A percentile compares a stretch with the other conserved stretches of the same genome.
These are phyloP conservation scores for Mormyrus hasselquistii DNA, from an alignment of 2,797 vertebrate species.

Conservation along the genomic window DNA sequence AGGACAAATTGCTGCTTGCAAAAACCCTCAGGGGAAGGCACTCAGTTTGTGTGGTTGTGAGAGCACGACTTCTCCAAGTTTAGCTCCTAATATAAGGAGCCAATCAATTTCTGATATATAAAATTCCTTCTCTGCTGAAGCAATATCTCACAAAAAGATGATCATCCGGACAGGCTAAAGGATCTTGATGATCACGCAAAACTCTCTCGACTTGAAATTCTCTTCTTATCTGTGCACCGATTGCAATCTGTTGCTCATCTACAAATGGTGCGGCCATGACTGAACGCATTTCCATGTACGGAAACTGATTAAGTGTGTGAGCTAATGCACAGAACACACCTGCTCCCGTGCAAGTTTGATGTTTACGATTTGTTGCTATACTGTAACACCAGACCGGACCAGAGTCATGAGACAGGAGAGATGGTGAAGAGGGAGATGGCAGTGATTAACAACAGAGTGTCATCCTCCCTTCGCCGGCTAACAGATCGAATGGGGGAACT, in stretches of 20 bases:
- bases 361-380: too few species aligned
- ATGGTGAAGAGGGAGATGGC: too few species aligned
- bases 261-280: background rate
- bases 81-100: background rate
- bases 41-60: background rate
- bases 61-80: background rate
- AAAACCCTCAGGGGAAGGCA: background rate
- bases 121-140: background rate
- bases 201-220: background rate
- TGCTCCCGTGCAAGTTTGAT: too few species aligned
- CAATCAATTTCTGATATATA: background rate
- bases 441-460: too few species aligned
- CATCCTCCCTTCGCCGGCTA: too few species aligned
- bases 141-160: background rate
- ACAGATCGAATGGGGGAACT: too few species aligned
- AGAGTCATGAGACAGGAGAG: too few species aligned
- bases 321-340: too few species aligned
- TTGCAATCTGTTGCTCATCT: background rate
- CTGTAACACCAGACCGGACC: too few species aligned
- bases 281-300: background rate
- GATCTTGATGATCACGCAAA: background rate
- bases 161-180: background rate
- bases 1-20: background rate
- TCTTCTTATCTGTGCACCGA: background rate
- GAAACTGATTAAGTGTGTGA: too few species aligned